Evolutionary conservation across 2,888 invertebrate species (phyloP).

Genomic region (Phengaris arion): DNA sequence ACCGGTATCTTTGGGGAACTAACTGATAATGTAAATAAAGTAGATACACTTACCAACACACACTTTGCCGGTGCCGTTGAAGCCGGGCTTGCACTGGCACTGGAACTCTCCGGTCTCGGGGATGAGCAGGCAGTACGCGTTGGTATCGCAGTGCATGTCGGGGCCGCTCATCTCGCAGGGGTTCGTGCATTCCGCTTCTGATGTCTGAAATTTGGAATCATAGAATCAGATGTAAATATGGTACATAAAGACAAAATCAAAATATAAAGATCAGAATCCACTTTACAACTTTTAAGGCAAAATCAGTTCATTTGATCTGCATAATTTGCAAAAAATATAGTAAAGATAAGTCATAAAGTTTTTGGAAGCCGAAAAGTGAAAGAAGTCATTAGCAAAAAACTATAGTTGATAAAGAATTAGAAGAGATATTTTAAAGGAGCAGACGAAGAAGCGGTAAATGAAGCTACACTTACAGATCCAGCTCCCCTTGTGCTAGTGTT

Average conservation of each 20-base stretch:
- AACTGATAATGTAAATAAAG: too few relatives aligned
- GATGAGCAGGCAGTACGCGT: constrained; percentile 91
- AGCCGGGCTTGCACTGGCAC: constrained; percentile 96
- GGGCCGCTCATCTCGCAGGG: constrained; percentile 92
- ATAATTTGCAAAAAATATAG: too few relatives aligned
- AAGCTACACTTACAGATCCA: constrained; percentile 84
- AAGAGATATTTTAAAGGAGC: constrained; percentile 1
- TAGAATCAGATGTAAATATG: too few relatives aligned
- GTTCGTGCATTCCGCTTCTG: constrained; percentile 91
- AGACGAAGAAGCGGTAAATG: neutral
- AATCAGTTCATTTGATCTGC: too few relatives aligned
- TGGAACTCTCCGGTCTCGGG: constrained; percentile 91
- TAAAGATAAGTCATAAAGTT: too few relatives aligned
- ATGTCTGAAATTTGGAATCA: constrained; percentile 74
- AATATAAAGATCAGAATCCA: too few relatives aligned
- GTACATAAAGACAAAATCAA: too few relatives aligned
- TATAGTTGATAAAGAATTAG: neutral
- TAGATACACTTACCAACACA: constrained; percentile 79
- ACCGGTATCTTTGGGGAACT: too few relatives aligned
- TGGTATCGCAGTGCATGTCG: constrained; percentile 91
- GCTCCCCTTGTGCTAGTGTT: constrained; percentile 92
- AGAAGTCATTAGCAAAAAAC: too few relatives aligned
- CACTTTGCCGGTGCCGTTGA: constrained; percentile 90
- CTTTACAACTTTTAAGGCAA: too few relatives aligned
- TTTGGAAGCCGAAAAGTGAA: too few relatives aligned